Base-by-base conservation (phyloP, 2,888 invertebrate genomes). In the Lasioglossum oenotherae region DNA sequence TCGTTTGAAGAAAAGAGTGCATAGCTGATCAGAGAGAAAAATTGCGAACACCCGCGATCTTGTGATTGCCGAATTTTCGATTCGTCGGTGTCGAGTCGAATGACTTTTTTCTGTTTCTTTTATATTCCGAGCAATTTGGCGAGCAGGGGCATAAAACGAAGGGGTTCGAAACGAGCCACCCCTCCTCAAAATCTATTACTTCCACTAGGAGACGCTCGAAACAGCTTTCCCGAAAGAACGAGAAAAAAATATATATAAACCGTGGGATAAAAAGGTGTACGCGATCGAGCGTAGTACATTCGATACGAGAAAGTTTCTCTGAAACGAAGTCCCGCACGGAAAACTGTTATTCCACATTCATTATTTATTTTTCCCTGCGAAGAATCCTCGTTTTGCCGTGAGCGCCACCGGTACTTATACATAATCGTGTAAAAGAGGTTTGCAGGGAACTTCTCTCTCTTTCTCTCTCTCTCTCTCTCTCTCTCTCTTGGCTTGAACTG, bases 391-490 rank as follows among this genome's bases (percentile, higher is more conserved):
- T 8, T 16, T 67, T 27, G n/a, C 53, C 71, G 84, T 85, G 64
- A 84, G 14, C 53, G 35, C 69, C 46, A 57, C 60, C 57, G 38
- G 57, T 67, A 69, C 74, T 49, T 64, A 49, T 87, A 67, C 67
- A 85, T 85, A 79, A 85, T 85, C 76, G 84, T 87, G 78, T 80
- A 87, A 85, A 88, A 72, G 77, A 23, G 69, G 72, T 69, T 73
- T 89, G 89, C 85, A 87, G 82, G 27, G 87, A 87, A 84, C 89
- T 84, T 80, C 83, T 16, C 31, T 64, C 60, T 31, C 60, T 31
- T 14, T 27, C 27, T 27, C 60, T 80, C 83, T 81, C 71, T 78
- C 71, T 73, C 53, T 60, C 16, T 60, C 27, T 60, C 60, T 27
- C 60, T 27, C 12, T 14, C 14, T 14, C 60, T 60, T 27, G 80